Evolutionary conservation across 2,888 invertebrate genomes (phyloP).

Genomic region (Didymodactylos carnosus): DNA sequence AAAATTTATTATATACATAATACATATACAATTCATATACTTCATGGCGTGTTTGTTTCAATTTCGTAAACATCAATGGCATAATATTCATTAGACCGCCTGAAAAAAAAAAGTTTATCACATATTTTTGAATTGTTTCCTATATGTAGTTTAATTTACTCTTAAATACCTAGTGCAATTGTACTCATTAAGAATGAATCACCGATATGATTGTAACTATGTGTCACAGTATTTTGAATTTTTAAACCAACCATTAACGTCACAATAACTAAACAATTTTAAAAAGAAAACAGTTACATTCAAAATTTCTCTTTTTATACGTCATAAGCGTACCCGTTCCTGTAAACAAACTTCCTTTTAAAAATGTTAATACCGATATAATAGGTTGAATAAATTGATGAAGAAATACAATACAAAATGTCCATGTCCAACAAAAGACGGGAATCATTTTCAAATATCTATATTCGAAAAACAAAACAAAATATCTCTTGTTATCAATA

Average conservation of each 20-base stretch:
- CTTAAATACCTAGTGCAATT: conserved; percentile 28
- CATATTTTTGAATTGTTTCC: neutral
- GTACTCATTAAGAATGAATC: conserved; percentile 32
- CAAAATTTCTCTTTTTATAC: neutral
- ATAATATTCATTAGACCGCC: conserved; percentile 29
- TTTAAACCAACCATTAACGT: conserved; percentile 29
- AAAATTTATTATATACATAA: neutral
- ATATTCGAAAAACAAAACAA: conserved; percentile 15
- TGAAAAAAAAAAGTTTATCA: conserved; percentile 15
- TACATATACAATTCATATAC: conserved; percentile 16
- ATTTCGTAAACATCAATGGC: conserved; percentile 29
- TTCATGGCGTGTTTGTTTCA: conserved; percentile 22
- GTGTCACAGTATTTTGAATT: conserved; percentile 22
- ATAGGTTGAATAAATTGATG: conserved; percentile 26
- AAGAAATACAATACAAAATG: conserved; percentile 27
- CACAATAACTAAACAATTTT: conserved; percentile 28
- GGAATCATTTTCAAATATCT: conserved; percentile 28
- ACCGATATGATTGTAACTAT: conserved; percentile 24
- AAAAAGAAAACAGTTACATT: conserved; percentile 11
- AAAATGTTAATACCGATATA: conserved; percentile 28
- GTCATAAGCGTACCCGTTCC: conserved; percentile 23
- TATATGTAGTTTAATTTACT: too few relatives aligned
- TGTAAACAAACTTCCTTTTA: conserved; percentile 27
- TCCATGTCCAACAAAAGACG: conserved; percentile 27
- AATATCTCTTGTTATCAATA: too few relatives aligned